Percentiles rank a stretch among this genome's conserved stretches.
Conservation (phyloP, 1,140 invertebrate genomes). For the Anadara kagoshimensis region DNA sequence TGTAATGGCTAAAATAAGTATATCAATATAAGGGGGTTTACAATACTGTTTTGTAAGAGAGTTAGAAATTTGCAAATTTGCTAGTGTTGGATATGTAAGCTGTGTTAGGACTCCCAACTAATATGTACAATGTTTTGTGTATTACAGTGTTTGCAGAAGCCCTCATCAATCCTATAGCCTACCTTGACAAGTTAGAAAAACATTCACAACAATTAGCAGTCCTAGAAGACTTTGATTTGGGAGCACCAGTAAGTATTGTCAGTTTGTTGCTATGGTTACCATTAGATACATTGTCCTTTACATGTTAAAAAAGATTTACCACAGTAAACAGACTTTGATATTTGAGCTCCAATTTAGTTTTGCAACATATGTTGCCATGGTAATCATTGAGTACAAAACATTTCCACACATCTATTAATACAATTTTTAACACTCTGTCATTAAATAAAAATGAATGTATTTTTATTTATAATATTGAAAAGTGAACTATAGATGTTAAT, state of each 20-base stretch:
- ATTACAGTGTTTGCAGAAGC: slow-evolving; percentile 70
- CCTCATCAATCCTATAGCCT: slow-evolving; percentile 70
- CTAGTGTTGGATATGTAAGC: background rate
- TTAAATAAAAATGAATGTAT: no score
- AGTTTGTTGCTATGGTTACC: background rate
- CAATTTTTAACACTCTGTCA: no score
- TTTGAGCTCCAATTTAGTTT: no score
- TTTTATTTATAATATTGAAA: no score
- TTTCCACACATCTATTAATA: no score
- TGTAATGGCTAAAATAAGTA: no score
- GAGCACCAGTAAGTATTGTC: slow-evolving; percentile 36
- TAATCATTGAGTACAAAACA: no score
- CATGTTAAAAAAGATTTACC: background rate
- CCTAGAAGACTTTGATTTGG: slow-evolving; percentile 64
- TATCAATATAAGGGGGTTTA: no score
- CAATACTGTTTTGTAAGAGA: no score
- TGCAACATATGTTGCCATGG: no score
- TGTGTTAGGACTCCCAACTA: background rate
- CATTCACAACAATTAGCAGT: slow-evolving; percentile 69
- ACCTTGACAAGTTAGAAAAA: slow-evolving; percentile 66
- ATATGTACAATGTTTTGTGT: slow-evolving; percentile 1
- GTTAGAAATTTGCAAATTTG: background rate
- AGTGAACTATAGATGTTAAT: no score
- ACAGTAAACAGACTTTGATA: no score
- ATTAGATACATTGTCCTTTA: background rate